Conservation (phyloP, 1,140 invertebrate species). For the Penaeus vannamei region DNA sequence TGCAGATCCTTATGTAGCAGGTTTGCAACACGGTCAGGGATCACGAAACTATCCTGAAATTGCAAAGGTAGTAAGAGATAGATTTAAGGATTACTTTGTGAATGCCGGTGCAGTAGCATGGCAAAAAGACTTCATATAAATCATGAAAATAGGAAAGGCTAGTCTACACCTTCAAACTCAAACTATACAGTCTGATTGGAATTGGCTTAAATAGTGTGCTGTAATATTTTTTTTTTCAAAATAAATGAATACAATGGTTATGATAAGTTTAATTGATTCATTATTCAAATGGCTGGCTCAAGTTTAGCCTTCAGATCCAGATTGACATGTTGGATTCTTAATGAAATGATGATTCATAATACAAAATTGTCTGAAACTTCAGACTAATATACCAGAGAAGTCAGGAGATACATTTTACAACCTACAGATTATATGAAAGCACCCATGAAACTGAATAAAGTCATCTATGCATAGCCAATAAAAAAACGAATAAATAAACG, state of each 20-base stretch:
- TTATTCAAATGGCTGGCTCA: constrained; percentile 26
- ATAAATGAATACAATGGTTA: constrained; percentile 39
- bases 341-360: constrained; percentile 42
- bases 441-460: constrained; percentile 44
- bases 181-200: not conserved
- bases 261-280: constrained; percentile 46
- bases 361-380: constrained; percentile 45
- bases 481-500: constrained; percentile 31
- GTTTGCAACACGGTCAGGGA: constrained; percentile 4
- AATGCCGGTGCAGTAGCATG: too few relatives aligned
- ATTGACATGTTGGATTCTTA: constrained; percentile 45
- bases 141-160: constrained; percentile 38
- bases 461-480: constrained; percentile 4
- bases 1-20: constrained; percentile 30
- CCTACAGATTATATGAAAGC: constrained; percentile 41
- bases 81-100: too few relatives aligned
- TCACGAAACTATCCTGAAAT: constrained; percentile 18
- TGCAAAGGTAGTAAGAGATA: too few relatives aligned
- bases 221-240: constrained; percentile 41
- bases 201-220: constrained; percentile 15
- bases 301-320: constrained; percentile 45
- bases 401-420: constrained; percentile 40
- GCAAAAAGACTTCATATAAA: constrained; percentile 44
- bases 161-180: constrained; percentile 10
- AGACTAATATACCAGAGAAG: constrained; percentile 42